Evolutionary conservation across 1,140 invertebrate species (phyloP), one percentile per base, ranked within the genome.

Genomic region (Meloidogyne floridensis): DNA sequence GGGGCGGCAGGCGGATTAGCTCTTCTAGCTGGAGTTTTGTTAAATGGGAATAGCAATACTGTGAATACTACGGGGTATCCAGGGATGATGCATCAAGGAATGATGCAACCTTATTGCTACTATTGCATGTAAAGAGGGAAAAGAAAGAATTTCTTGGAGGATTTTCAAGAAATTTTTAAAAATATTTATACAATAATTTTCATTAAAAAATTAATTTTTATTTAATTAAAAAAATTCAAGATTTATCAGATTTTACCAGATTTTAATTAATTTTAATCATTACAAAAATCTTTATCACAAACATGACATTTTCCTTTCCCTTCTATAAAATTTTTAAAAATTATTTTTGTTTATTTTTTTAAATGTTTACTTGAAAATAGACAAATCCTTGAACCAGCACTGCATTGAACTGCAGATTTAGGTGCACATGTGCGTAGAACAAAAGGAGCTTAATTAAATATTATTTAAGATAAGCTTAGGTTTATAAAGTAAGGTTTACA

Each of bases 321-420:
- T 18, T n/a, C 59, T 65, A 59, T 3, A n/a, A 6, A 65, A 65
- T n/a, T n/a, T n/a, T 65, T n/a, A 65, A 65, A 32, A 32, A n/a
- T 65, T n/a, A 65, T n/a, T 65, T 54, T 65, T n/a, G 6, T 0
- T 65, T 65, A 65, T n/a, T 7, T 65, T 13, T 65, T n/a, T 18
- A 65, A 32, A 32, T 32, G 2, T 32, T 32, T 54, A 79, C 77
- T 72, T 13, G 77, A 79, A 79, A 79, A 79, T 79, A 51, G 42
- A 20, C 77, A 79, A 71, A 72, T 79, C n/a, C 77, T 54, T 65
- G 77, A 18, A 18, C 77, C 77, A 18, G 77, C 77, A n/a, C 13
- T 42, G 11, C 77, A 79, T 59, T 59, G 13, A 51, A 18, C 59
- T 20, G 43, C 53, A 8, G 65, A 32, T 71, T 79, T 79, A 13